Base-by-base conservation (phyloP, 2,113 vertebrate genomes). In the Anolis carolinensis region DNA sequence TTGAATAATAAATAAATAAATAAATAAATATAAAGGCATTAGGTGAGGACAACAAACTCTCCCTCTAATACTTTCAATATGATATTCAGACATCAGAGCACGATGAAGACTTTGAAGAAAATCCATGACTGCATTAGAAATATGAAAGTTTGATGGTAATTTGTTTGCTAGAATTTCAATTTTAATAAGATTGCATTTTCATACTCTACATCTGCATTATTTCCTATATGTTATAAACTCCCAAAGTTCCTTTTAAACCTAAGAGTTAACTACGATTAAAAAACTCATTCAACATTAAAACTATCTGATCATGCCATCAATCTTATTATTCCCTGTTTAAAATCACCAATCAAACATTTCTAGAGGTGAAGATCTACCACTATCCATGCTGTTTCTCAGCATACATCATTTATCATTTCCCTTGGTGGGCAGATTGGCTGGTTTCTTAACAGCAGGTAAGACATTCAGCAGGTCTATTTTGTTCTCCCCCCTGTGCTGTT, bases 361-460 rank as follows among this genome's bases (percentile, higher is more conserved):
- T 36, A 74, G 27, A 74, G 55, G 72, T 84, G 16, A 13, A 3
- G 78, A 62, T 25, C 68, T 84, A 87, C 25, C 0, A 23, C 0
- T 0, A 78, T 1, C 36, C 52, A 63, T 25, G n/a, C 55, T 62
- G 30, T 63, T 77, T 87, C 89, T 90, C 44, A 2, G 0, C 48
- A 55, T 30, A 16, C 71, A 10, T 6, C 3, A 87, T 90, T 88
- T 81, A 77, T 73, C 70, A 87, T 48, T 1, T 50, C 34, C 0
- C 63, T 83, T 59, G 76, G 84, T 83, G 82, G 6, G 25, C 74
- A 92, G 79, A 88, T 82, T 39, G 83, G 0, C 30, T 16, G 78
- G 83, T 13, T 7, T 1, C 18, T 84, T 65, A 59, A 50, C 34
- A 88, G 65, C 13, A 87, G 81, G 34, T 27, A 89, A 84, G 23